Percentiles rank a stretch among this genome's conserved stretches.
Conservation (phyloP, 2,888 invertebrate genomes). For the Sthenelais limicola region DNA sequence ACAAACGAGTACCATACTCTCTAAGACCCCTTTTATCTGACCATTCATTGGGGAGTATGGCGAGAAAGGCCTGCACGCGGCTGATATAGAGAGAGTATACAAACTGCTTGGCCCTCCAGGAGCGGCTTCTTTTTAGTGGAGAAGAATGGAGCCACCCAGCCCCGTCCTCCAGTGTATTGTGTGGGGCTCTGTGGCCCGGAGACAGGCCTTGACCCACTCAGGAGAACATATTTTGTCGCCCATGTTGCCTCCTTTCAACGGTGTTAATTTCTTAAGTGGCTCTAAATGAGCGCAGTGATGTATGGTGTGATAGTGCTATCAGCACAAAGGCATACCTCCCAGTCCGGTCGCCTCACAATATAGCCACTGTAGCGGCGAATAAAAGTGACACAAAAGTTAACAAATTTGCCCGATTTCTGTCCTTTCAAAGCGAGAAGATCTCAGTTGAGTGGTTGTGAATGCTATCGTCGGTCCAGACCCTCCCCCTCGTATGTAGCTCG, state of each 20-base stretch:
- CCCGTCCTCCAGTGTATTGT: conserved; percentile 15
- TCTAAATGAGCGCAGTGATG: conserved; percentile 6
- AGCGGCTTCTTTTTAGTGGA: neutral
- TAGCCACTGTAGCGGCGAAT: too few relatives aligned
- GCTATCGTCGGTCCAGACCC: conserved; percentile 16
- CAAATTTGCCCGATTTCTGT: conserved; percentile 34
- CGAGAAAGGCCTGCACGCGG: conserved; percentile 7
- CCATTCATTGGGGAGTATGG: neutral
- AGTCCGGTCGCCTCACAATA: neutral
- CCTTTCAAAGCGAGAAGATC: conserved; percentile 21
- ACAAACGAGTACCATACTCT: too few relatives aligned
- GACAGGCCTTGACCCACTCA: conserved; percentile 2
- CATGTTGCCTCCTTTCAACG: conserved; percentile 12
- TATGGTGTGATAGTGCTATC: neutral
- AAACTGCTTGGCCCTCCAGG: too few relatives aligned
- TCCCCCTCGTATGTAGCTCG: conserved; percentile 14
- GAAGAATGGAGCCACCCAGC: conserved; percentile 8
- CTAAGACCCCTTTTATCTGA: too few relatives aligned
- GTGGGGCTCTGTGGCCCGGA: neutral
- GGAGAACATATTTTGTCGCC: conserved; percentile 20
- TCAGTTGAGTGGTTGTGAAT: conserved; percentile 23
- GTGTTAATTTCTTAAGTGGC: conserved; percentile 27
- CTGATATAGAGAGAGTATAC: conserved; percentile 7
- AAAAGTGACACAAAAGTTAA: too few relatives aligned
- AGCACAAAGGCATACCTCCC: neutral